Evolutionary conservation across 2,888 invertebrate species (phyloP), one percentile per base, ranked within the genome.

Genomic region (Deilephila porcellus): DNA sequence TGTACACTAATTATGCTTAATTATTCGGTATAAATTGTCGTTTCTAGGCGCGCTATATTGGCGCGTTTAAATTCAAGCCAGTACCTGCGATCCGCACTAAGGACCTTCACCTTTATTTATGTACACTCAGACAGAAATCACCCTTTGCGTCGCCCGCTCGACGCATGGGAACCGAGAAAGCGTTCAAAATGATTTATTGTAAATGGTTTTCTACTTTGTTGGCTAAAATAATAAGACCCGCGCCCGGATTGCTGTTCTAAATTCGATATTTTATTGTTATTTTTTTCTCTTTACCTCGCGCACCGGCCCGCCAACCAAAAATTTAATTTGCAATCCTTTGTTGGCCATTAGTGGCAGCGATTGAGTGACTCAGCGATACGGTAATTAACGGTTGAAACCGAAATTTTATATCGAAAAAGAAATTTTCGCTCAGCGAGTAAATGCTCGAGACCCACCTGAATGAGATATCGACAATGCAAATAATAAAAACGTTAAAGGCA

Each of bases 201-300:
- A 94, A 94, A 94, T 94, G 93, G 93, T 93, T 94, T 93, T 94
- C 94, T 94, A 94, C 94, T 93, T 94, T 94, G 94, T 94, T 93
- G 94, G 93, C 93, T 93, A 93, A 94, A 94, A 94, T 94, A 94
- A 94, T 94, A 93, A 92, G 90, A 86, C 83, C 86, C 84, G 86
- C 86, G 88, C 83, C 86, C 88, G 84, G 90, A 91, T 89, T 86
- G 89, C 88, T 87, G 91, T 91, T 93, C 93, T 93, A 93, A 92
- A 93, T 92, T 92, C 88, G 84, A 91, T 85, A 88, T 91, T 93
- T 93, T 92, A 91, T 92, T 91, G 87, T 91, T 89, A 82, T 83
- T 86, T 88, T 89, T 89, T 89, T 86, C 83, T 84, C 85, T 89
- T 90, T 90, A 85, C 86, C 84, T 80, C 84, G 82, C 75, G 85